A percentile compares a stretch with the other conserved stretches of the same genome.
These are phyloP conservation scores for Meda fulgida DNA, from an alignment of 2,797 vertebrate species.

Conservation along the genomic window DNA sequence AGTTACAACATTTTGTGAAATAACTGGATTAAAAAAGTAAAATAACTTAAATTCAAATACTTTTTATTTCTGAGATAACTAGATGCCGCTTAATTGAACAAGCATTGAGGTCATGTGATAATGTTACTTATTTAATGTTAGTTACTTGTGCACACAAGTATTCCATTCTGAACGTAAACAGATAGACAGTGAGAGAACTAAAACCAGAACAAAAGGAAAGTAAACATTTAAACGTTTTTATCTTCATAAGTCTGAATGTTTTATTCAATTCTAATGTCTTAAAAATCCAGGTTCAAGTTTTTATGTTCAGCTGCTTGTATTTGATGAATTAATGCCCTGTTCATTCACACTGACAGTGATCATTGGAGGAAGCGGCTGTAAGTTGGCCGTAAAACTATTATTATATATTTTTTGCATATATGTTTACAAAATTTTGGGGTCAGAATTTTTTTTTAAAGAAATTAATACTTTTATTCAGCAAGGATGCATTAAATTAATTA, in stretches of 20 bases:
- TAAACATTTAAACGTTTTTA: slow-evolving; percentile 15
- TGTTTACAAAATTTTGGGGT: background rate
- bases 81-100: background rate
- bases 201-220: background rate
- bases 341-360: background rate
- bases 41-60: background rate
- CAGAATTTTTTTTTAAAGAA: background rate
- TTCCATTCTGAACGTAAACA: slow-evolving; percentile 35
- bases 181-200: slow-evolving; percentile 6
- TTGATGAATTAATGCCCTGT: slow-evolving; percentile 9
- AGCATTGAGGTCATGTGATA: slow-evolving; percentile 1
- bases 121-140: background rate
- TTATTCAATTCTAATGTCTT: background rate
- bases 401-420: background rate
- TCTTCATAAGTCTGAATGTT: background rate
- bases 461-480: background rate
- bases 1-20: background rate
- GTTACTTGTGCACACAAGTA: background rate
- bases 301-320: background rate
- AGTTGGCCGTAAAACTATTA: background rate
- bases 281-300: slow-evolving; percentile 20
- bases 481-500: background rate
- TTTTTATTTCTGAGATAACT: background rate
- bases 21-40: background rate
- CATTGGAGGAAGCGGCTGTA: background rate